Evolutionary conservation across 2,113 vertebrate genomes (phyloP).

Genomic region (Petrocephalus zakoni): DNA sequence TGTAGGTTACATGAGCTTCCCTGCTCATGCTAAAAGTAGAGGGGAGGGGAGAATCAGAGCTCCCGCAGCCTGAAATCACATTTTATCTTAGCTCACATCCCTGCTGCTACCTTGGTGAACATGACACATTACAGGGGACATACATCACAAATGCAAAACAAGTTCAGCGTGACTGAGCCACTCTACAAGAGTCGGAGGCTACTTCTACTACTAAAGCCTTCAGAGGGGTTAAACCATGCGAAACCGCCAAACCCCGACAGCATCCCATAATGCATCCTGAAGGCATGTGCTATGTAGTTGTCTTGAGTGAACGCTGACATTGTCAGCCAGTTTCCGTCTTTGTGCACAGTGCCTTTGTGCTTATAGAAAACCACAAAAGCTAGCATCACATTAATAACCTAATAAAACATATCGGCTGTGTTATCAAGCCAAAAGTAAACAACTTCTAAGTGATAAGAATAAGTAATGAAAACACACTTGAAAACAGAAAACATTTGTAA

Average conservation of each 20-base stretch:
- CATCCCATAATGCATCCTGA: not conserved
- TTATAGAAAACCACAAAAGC: not conserved
- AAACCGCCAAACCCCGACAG: not conserved
- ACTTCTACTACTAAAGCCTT: not conserved
- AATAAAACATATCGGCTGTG: too few species aligned
- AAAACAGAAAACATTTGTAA: too few species aligned
- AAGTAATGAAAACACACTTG: too few species aligned
- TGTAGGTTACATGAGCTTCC: not conserved
- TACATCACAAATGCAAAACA: not conserved
- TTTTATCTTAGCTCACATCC: not conserved
- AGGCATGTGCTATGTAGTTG: not conserved
- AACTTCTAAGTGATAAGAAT: too few species aligned
- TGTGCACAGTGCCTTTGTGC: not conserved
- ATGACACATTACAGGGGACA: not conserved
- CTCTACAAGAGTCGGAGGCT: not conserved
- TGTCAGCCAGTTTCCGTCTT: not conserved
- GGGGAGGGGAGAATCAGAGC: not conserved
- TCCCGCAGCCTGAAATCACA: not conserved
- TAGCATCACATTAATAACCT: too few species aligned
- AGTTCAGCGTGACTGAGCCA: not conserved
- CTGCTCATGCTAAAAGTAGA: not conserved
- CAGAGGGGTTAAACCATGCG: not conserved
- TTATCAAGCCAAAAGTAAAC: too few species aligned
- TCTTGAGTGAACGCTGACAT: not conserved
- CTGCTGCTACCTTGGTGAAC: not conserved